Evolutionary conservation across 2,888 invertebrate genomes (phyloP), one percentile per base, ranked within the genome.

Genomic region (Macropis europaea): DNA sequence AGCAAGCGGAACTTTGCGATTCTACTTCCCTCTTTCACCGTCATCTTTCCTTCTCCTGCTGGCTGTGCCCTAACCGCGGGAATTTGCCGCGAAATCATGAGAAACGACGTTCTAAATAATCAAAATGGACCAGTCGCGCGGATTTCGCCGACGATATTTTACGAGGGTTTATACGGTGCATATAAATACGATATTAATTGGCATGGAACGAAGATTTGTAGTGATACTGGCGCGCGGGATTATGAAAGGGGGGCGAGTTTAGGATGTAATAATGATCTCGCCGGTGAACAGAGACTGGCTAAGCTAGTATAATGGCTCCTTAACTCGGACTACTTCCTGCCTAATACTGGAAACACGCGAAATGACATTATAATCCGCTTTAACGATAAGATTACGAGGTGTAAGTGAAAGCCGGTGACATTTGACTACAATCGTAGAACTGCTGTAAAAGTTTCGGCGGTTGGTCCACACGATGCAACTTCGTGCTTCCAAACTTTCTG

Each of bases 321-420:
- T 68, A 67, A 73, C 57, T 52, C 36, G 30, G 70, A 68, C 61
- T 76, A 62, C 59, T 76, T 61, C 36, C 22, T 40, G 22, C 28
- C 52, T 61, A 70, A 53, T 71, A 54, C 34, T 40, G 34, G 61
- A 56, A 70, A 63, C 70, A 68, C 57, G 32, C 40, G 17, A 24
- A 52, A 71, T 60, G 42, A 54, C 36, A 32, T 45, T 61, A 50
- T 67, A 57, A 74, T 74, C 52, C 42, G 15, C 40, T 59, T 64
- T 53, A 73, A 73, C 45, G 47, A 42, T 43, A 60, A 78, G 64
- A 71, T 62, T 62, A 68, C 40, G 24, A 40, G 45, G 19, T 30
- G 43, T 42, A 72, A 78, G 64, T 45, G 61, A 62, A 77, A 64
- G 40, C 38, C 9, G n/a, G 17, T 34, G 47, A 32, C 42, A 32